These are phyloP conservation scores for Ifrita kowaldi DNA, from an alignment of 2,113 vertebrate species.

Conservation along the genomic window DNA sequence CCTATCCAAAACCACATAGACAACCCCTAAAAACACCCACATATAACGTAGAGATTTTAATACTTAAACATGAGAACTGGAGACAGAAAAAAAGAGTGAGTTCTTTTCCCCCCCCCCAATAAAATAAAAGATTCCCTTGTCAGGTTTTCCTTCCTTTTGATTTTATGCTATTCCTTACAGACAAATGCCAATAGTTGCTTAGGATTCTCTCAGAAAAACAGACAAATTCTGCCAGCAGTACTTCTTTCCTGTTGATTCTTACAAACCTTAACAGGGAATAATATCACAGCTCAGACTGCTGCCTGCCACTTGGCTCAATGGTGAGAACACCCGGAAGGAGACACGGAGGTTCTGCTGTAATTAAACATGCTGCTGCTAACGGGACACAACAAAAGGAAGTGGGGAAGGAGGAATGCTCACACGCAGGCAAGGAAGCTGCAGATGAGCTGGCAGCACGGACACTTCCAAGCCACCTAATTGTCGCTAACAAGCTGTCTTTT, in stretches of 20 bases:
- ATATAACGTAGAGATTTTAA: background rate
- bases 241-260: background rate
- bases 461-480: background rate
- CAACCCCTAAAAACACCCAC: constrained; percentile 8
- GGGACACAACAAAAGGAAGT: background rate
- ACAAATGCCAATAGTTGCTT: constrained; percentile 19
- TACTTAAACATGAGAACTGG: background rate
- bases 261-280: constrained; percentile 6
- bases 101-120: accelerated
- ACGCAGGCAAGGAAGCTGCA: background rate
- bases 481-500: background rate
- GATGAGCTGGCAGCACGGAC: background rate
- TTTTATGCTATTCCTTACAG: constrained; percentile 1
- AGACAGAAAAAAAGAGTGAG: background rate
- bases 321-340: constrained; percentile 42
- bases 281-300: constrained; percentile 10
- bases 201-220: constrained; percentile 1
- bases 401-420: constrained; percentile 2
- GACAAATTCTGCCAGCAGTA: background rate
- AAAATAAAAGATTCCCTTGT: background rate
- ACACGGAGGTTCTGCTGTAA: background rate
- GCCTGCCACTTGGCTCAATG: background rate
- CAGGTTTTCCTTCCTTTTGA: background rate
- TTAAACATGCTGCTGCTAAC: constrained; percentile 10
- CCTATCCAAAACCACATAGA: constrained; percentile 41